Evolutionary conservation across 2,797 vertebrate genomes (phyloP), one percentile per base, ranked within the genome.

Genomic region (Crocodylus rhombifer): DNA sequence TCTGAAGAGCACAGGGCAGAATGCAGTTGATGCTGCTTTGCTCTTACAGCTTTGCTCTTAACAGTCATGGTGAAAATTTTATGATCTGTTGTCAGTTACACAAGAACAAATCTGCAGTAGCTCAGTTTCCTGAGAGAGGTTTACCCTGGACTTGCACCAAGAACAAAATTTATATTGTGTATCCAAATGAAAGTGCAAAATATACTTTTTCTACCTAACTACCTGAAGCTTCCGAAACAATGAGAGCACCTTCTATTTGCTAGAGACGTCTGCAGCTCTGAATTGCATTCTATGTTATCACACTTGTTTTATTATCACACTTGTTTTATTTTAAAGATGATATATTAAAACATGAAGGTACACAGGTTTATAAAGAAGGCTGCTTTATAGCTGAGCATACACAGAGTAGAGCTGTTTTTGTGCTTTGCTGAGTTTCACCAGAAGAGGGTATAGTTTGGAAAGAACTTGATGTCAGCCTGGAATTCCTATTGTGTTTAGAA

Each of bases 361-460:
- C 63, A 51, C 7, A 56, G 25, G 2, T 1, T 8, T 25, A 16
- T 18, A 58, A 65, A 90, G 91, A 73, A 14, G 61, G 12, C 23
- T 30, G 26, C 4, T 55, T 80, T 77, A 65, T 17, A 20, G 9
- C 69, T 4, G 56, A 84, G 64, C 65, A 0, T 86, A 91, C 93
- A 91, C 94, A 92, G 87, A 94, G 67, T 80, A 26, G 64, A 80
- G 77, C 85, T 87, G 36, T 1, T 73, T 62, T 86, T 80, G 60
- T 98, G 97, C 94, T 95, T 93, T 97, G 95, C 98, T 92, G 94
- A 65, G 42, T 97, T 94, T 97, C 97, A 81, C 98, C 98, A 98
- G 98, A 97, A 98, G 98, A 98, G 98, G 98, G 97, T 95, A 97
- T 96, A 96, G 93, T 97, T 92, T 91, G 95, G 93, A 97, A 97